A percentile compares a stretch with the other conserved stretches of the same genome.
Conservation (phyloP, 1,140 invertebrate species). For the Notospermus geniculatus region DNA sequence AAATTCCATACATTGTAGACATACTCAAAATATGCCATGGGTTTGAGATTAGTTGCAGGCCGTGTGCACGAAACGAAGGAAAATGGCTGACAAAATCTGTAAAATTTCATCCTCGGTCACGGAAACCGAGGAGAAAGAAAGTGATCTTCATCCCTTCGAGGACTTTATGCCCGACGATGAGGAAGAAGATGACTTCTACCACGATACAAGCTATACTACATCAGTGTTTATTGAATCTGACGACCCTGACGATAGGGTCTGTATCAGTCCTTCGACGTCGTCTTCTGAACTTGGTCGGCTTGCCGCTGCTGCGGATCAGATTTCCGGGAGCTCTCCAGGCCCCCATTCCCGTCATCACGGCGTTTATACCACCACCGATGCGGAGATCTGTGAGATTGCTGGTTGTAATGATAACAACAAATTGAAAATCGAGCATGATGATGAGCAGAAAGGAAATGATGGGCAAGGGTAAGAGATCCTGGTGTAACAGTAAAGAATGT, state of each 20-base stretch:
- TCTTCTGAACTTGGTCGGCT: background rate
- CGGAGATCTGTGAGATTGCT: background rate
- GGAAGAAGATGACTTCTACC: background rate
- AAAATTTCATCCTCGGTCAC: background rate
- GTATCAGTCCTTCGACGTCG: background rate
- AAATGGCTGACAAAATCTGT: conserved; percentile 1
- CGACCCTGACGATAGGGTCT: background rate
- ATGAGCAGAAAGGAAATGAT: too few relatives aligned
- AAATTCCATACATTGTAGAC: too few relatives aligned
- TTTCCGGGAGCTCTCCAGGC: background rate
- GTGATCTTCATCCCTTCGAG: background rate
- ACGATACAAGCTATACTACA: conserved; percentile 2
- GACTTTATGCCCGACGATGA: conserved; percentile 53
- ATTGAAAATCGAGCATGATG: too few relatives aligned
- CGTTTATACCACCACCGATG: background rate
- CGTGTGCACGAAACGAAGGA: background rate
- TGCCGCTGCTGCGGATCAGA: background rate
- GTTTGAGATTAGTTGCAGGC: too few relatives aligned
- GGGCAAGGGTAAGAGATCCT: too few relatives aligned
- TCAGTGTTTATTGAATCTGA: conserved; percentile 12
- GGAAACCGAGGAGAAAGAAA: background rate
- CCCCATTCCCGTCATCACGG: background rate
- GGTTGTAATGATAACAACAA: too few relatives aligned
- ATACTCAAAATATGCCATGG: too few relatives aligned
- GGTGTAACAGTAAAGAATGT: too few relatives aligned